Conservation (phyloP, 2,888 invertebrate genomes). For the Candidula unifasciata region DNA sequence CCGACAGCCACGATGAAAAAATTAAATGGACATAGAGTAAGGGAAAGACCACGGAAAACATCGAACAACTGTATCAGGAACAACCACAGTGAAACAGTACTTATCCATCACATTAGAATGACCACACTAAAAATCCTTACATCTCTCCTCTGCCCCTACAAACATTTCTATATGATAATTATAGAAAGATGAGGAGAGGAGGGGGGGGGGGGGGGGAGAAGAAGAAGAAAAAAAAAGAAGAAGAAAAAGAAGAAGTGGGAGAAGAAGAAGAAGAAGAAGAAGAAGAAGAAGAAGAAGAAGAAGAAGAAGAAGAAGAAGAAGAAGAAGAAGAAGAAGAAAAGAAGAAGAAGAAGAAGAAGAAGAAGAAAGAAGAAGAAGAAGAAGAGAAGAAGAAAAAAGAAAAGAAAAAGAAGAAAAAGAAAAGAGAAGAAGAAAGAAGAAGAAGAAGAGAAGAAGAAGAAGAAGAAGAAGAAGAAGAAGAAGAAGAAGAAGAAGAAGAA, state of each 20-base stretch:
- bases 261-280: background rate
- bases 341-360: background rate
- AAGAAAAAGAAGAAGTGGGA: slow-evolving; percentile 22
- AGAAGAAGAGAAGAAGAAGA: background rate
- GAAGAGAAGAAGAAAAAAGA: background rate
- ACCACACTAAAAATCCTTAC: no score
- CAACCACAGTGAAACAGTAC: no score
- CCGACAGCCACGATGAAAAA: no score
- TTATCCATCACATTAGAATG: no score
- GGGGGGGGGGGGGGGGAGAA: no score
- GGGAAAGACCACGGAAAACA: no score
- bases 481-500: no score
- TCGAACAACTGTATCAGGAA: no score
- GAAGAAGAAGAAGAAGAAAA: background rate
- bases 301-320: background rate
- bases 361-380: background rate
- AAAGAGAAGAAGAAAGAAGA: background rate
- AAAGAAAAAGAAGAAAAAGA: background rate
- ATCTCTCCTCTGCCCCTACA: no score
- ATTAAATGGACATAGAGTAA: no score
- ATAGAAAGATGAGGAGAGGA: no score
- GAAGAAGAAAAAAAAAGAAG: background rate
- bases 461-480: background rate
- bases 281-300: background rate
- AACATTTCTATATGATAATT: no score